These are phyloP conservation scores for Nycteola revayana DNA, from an alignment of 2,888 invertebrate species.

Conservation along the genomic window DNA sequence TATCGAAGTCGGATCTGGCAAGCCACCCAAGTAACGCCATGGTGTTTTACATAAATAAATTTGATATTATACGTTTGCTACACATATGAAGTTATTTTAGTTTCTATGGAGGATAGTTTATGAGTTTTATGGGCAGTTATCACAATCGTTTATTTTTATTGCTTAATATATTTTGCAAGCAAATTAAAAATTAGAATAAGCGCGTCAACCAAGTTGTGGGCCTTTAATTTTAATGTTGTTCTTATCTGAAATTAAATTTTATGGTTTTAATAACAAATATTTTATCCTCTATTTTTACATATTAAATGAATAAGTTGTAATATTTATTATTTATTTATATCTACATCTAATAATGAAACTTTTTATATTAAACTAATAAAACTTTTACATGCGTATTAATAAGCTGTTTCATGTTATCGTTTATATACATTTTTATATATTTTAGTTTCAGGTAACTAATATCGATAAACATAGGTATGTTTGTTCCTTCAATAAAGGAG, in stretches of 20 bases:
- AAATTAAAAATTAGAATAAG: constrained; percentile 21
- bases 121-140: constrained; percentile 28
- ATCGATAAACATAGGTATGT: too few relatives aligned
- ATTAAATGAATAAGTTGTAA: too few relatives aligned
- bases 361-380: too few relatives aligned
- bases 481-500: too few relatives aligned
- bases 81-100: constrained; percentile 21
- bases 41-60: constrained; percentile 38
- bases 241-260: constrained; percentile 6
- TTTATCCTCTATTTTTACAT: too few relatives aligned
- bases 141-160: constrained; percentile 19
- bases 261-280: constrained; percentile 20
- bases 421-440: too few relatives aligned
- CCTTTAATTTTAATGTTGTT: too few relatives aligned
- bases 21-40: constrained; percentile 68
- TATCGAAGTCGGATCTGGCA: constrained; percentile 56
- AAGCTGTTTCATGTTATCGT: too few relatives aligned
- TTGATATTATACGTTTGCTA: constrained; percentile 21
- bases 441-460: too few relatives aligned
- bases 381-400: too few relatives aligned
- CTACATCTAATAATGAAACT: constrained; percentile 35
- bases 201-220: constrained; percentile 2
- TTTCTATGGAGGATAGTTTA: constrained; percentile 19
- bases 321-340: constrained; percentile 13
- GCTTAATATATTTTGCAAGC: constrained; percentile 13